These are phyloP conservation scores for Furnarius figulus DNA, from an alignment of 2,113 vertebrate species.

Conservation along the genomic window DNA sequence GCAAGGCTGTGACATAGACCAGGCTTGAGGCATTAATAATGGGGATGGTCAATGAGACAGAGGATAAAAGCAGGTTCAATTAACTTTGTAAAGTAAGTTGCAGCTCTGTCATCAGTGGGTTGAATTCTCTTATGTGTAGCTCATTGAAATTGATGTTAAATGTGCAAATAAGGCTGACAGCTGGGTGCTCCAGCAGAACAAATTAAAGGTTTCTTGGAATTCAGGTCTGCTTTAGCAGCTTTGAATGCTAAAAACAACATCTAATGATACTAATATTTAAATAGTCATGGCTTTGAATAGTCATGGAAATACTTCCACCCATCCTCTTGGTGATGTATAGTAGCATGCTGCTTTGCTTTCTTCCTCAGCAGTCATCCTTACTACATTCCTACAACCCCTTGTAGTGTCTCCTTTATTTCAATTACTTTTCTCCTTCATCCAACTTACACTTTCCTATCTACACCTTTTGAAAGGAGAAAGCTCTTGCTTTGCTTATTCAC, in stretches of 20 bases:
- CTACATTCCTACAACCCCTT: neutral
- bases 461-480: neutral
- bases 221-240: slow-evolving; percentile 2
- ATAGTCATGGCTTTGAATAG: neutral
- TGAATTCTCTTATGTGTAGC: slow-evolving; percentile 17
- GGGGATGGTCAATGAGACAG: neutral
- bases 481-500: neutral
- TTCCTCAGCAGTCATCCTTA: neutral
- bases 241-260: neutral
- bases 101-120: slow-evolving; percentile 42
- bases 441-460: neutral
- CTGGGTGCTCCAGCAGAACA: neutral
- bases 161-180: slow-evolving; percentile 6
- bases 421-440: neutral
- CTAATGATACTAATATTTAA: neutral
- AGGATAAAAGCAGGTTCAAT: slow-evolving; percentile 18
- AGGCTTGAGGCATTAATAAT: slow-evolving; percentile 5
- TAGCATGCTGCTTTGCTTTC: neutral
- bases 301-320: neutral
- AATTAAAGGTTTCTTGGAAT: slow-evolving; percentile 45
- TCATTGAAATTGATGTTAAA: slow-evolving; percentile 1
- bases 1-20: neutral
- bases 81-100: slow-evolving; percentile 19
- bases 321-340: neutral
- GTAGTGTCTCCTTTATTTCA: neutral